Base-by-base conservation (phyloP, 2,113 vertebrate species). In the Tinamus guttatus region DNA sequence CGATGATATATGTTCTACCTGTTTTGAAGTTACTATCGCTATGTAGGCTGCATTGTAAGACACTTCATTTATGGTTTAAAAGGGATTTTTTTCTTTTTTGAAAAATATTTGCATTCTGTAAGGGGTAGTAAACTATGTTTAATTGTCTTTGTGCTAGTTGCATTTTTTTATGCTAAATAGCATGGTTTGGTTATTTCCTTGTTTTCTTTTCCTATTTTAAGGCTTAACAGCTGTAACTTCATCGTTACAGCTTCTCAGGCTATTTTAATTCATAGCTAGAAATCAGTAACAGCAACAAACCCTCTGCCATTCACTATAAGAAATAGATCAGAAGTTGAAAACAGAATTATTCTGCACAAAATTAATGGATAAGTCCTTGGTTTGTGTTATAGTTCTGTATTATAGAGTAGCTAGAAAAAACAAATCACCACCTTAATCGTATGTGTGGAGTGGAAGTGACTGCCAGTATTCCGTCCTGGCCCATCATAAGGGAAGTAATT, bases 11-110 rank as follows among this genome's bases (percentile, higher is more conserved):
- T 78, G 59, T 86, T 93, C 47, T 94, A 38, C 71, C 56, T 91
- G 59, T 83, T 91, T 70, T 68, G 52, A 92, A 79, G 43, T 43
- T 93, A 86, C 11, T 92, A 0, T 83, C 15, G 15, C 73, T 76
- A 92, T 60, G 68, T 71, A 56, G 92, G 27, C 38, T 85, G 30
- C 59, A 38, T 18, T 52, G 24, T 59, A 41, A 27, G 77, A 22
- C 68, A 45, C 86, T 93, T 86, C 47, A 80, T n/a, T 73, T 85
- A 73, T 71, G n/a, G 36, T 80, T 94, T n/a, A 79, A 87, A 94
- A 92, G 89, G 87, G 81, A 94, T 69, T 76, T 79, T 79, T 74
- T 83, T 32, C 13, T 65, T 28, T 59, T 38, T 51, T 81, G 36
- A 81, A 83, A 43, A 16, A 43, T 5, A 4, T 65, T 89, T 96